These are phyloP conservation scores for Salvelinus alpinus DNA, from an alignment of 2,113 vertebrate species.

Conservation along the genomic window DNA sequence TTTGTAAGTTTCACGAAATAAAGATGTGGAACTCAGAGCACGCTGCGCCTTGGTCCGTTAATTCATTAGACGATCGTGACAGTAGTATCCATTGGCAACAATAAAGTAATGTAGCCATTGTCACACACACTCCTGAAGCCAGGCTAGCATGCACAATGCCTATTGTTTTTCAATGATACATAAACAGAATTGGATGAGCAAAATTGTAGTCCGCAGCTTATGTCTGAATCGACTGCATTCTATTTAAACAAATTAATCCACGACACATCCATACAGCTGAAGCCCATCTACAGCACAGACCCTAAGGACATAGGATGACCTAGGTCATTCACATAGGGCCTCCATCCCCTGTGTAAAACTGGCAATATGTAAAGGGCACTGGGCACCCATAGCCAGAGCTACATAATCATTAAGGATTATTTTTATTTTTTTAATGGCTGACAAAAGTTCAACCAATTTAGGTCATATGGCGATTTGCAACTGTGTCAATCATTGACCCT, in stretches of 20 bases:
- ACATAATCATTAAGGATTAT: conserved; percentile 31
- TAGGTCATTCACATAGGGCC: conserved; percentile 24
- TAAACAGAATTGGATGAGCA: conserved; percentile 33
- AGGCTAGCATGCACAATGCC: conserved; percentile 57
- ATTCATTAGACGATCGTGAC: too few relatives aligned
- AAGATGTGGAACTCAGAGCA: too few relatives aligned
- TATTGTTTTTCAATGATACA: conserved; percentile 39
- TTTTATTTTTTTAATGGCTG: conserved; percentile 29
- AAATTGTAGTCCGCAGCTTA: conserved; percentile 55
- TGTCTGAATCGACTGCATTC: conserved; percentile 55
- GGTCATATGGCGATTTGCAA: too few relatives aligned
- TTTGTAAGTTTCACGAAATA: too few relatives aligned
- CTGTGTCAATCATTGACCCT: not conserved
- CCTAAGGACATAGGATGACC: conserved; percentile 45
- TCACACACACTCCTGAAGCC: conserved; percentile 10
- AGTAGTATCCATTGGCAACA: conserved; percentile 64
- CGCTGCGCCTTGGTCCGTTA: too few relatives aligned
- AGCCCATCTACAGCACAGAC: conserved; percentile 13
- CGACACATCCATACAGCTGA: conserved; percentile 47
- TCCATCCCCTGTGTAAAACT: conserved; percentile 20
- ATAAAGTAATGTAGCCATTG: conserved; percentile 35
- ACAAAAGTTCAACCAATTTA: conserved; percentile 18
- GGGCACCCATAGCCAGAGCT: not conserved
- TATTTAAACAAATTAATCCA: conserved; percentile 63
- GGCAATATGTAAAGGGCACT: conserved; percentile 48